Evolutionary conservation across 2,113 vertebrate species (phyloP).

Genomic region (Sinosuthora webbiana): DNA sequence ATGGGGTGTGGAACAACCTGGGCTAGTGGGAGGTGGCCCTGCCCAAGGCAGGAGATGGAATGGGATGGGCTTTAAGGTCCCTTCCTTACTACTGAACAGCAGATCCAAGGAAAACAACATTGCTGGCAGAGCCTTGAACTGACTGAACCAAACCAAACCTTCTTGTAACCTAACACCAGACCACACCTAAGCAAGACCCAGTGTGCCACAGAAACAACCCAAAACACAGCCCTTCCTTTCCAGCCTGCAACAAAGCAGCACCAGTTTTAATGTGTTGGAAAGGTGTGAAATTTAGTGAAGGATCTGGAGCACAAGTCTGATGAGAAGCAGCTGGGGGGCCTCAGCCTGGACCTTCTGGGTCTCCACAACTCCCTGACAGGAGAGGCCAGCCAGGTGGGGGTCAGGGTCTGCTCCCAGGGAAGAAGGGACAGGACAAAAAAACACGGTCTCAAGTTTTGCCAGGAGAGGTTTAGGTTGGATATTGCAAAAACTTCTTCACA

Average conservation of each 20-base stretch:
- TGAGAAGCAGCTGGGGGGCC: neutral
- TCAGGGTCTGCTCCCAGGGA: neutral
- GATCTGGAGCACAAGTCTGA: neutral
- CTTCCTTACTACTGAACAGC: neutral
- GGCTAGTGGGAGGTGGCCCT: no score
- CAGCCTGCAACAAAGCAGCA: neutral
- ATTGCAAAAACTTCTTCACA: neutral
- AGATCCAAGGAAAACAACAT: neutral
- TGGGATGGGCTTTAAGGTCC: neutral
- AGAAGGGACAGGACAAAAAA: neutral
- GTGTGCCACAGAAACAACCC: neutral
- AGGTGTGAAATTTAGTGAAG: neutral
- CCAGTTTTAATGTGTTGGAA: neutral
- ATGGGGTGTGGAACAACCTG: neutral
- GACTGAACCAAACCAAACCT: neutral
- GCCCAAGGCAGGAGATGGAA: neutral
- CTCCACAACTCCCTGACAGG: neutral
- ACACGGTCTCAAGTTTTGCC: neutral
- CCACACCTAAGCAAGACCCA: neutral
- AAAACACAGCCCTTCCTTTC: neutral
- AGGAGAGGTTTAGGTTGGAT: neutral
- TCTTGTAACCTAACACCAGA: neutral
- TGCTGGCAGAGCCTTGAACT: neutral
- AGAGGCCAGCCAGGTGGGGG: fast-evolving
- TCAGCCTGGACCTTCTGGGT: neutral